Conservation (phyloP, 2,888 invertebrate genomes). For the Biston betularia region DNA sequence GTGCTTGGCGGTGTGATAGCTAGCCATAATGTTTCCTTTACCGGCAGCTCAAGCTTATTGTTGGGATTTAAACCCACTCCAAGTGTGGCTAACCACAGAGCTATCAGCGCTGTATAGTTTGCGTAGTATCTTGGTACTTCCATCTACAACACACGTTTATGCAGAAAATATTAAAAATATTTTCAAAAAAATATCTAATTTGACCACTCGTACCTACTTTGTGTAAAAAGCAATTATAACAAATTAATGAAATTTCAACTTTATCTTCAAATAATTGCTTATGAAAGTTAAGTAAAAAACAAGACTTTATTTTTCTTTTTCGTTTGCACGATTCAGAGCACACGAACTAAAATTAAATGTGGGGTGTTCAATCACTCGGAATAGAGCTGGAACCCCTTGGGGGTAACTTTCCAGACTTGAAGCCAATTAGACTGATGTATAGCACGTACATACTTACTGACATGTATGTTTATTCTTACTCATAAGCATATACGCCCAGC, state of each 20-base stretch:
- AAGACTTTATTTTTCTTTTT: constrained; percentile 1
- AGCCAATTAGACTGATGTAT: constrained; percentile 15
- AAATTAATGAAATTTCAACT: not conserved
- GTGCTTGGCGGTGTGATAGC: too few species aligned
- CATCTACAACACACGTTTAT: too few species aligned
- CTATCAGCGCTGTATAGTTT: too few species aligned
- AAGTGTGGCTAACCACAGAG: too few species aligned
- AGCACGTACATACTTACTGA: not conserved
- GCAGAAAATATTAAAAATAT: too few species aligned
- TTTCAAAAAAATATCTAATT: not conserved
- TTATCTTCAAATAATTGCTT: constrained; percentile 13
- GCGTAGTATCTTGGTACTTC: too few species aligned
- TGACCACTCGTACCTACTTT: not conserved
- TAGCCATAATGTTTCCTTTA: too few species aligned
- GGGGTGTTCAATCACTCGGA: constrained; percentile 15
- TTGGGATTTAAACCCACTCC: too few species aligned
- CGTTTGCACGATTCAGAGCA: constrained; percentile 1
- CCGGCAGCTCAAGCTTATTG: too few species aligned
- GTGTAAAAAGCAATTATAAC: not conserved
- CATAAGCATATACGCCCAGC: not conserved
- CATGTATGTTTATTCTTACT: too few species aligned
- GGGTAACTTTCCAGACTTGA: constrained; percentile 16
- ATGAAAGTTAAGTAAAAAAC: constrained; percentile 4
- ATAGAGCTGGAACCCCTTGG: not conserved
- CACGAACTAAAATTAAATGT: constrained; percentile 13